Evolutionary conservation across 1,140 invertebrate species (phyloP).

Genomic region (Teleopsis dalmanni): DNA sequence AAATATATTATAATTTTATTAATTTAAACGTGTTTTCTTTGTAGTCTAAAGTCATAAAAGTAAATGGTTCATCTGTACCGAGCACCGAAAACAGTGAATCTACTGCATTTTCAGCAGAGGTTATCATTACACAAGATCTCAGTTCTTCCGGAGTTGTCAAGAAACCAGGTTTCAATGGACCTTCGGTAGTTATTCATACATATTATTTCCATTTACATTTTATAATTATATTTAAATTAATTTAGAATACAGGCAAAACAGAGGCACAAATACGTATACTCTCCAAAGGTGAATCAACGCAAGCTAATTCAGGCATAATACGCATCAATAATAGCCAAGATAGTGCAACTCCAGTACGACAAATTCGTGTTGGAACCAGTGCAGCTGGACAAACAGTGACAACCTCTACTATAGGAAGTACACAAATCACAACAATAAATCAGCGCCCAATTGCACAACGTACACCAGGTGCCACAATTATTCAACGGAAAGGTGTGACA

Average conservation of each 20-base stretch:
- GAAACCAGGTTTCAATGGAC: constrained; percentile 26
- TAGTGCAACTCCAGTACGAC: neutral
- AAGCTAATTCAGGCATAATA: constrained; percentile 31
- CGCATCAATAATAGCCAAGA: constrained; percentile 11
- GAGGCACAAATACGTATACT: constrained; percentile 36
- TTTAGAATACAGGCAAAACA: constrained; percentile 24
- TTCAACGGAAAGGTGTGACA: constrained; percentile 12
- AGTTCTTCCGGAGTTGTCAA: constrained; percentile 37
- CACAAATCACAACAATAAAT: constrained; percentile 19
- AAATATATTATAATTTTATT: neutral
- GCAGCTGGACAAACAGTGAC: constrained; percentile 11
- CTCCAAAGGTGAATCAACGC: constrained; percentile 25
- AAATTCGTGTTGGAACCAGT: constrained; percentile 2
- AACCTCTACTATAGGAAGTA: constrained; percentile 2
- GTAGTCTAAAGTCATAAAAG: constrained; percentile 15
- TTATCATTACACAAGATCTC: constrained; percentile 39
- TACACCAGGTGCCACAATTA: constrained; percentile 12
- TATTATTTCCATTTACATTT: neutral
- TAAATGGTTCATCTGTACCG: constrained; percentile 13
- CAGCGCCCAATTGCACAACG: constrained; percentile 13
- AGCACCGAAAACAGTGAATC: constrained; percentile 3
- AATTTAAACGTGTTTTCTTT: neutral
- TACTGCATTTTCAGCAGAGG: constrained; percentile 26
- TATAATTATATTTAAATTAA: neutral
- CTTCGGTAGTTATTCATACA: neutral